Conservation (phyloP, 1,140 invertebrate species). For the Drosophila asahinai region DNA sequence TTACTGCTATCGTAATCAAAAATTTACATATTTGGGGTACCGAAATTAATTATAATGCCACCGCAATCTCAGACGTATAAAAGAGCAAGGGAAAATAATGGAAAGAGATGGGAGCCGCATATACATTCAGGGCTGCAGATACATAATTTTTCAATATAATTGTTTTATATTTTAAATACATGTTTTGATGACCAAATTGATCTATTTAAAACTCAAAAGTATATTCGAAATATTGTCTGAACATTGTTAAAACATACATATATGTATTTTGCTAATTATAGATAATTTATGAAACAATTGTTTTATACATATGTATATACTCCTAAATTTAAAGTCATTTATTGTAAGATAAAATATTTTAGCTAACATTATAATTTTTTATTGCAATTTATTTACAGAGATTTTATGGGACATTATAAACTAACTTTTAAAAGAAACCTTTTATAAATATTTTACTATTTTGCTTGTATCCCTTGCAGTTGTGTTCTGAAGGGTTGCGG, state of each 20-base stretch:
- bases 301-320: too few species aligned
- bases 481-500: not conserved
- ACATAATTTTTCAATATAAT: not conserved
- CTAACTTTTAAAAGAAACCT: not conserved
- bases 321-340: too few species aligned
- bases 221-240: too few species aligned
- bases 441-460: not conserved
- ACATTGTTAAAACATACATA: too few species aligned
- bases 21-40: constrained; percentile 78
- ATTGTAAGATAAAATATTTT: not conserved
- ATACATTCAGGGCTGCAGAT: constrained; percentile 19
- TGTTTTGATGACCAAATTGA: not conserved
- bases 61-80: constrained; percentile 38
- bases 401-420: not conserved
- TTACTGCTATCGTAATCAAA: constrained; percentile 62
- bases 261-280: too few species aligned
- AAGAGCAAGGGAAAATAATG: constrained; percentile 21
- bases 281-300: too few species aligned
- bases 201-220: not conserved
- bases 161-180: not conserved
- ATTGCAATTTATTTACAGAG: not conserved
- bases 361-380: not conserved
- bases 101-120: constrained; percentile 5
- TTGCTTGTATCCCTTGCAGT: constrained; percentile 24
- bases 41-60: constrained; percentile 78